A percentile compares a stretch with the other conserved stretches of the same genome.
Evolutionary conservation across 2,888 invertebrate species (phyloP).

Genomic region (Pollenia amentaria): DNA sequence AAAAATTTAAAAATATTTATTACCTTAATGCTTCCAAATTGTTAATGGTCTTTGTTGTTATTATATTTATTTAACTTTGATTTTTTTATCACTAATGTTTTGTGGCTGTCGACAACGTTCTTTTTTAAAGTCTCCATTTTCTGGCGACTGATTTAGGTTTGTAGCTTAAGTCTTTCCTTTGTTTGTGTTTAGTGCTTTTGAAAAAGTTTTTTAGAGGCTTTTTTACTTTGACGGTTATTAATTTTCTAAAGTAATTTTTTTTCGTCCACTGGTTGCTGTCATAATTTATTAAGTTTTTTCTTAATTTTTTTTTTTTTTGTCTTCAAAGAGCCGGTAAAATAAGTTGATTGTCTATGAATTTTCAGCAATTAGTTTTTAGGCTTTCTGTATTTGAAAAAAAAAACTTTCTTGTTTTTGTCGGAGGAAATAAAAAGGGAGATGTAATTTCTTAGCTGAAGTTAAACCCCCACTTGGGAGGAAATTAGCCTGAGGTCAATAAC

Average conservation of each 20-base stretch:
- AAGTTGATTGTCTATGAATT: constrained; percentile 6
- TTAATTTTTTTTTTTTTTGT: background rate
- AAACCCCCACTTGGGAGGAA: background rate
- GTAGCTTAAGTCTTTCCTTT: constrained; percentile 44
- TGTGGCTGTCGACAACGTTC: background rate
- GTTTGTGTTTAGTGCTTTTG: background rate
- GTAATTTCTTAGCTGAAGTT: background rate
- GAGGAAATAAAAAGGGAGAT: background rate
- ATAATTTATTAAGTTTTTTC: background rate
- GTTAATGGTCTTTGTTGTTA: background rate
- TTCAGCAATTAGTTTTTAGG: constrained; percentile 33
- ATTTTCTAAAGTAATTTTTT: constrained; percentile 4
- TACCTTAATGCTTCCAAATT: background rate
- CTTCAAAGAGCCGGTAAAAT: background rate
- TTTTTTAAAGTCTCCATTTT: background rate
- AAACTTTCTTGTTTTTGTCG: background rate
- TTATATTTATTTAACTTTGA: background rate
- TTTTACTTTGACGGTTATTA: background rate
- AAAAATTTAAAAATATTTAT: background rate
- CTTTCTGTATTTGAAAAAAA: background rate
- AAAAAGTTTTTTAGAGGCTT: constrained; percentile 19
- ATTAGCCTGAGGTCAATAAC: background rate
- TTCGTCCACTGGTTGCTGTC: background rate
- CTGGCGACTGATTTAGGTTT: background rate
- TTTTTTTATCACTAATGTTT: constrained; percentile 7